Base-by-base conservation (phyloP, 2,113 vertebrate genomes). In the Rousettus leschenaultii region DNA sequence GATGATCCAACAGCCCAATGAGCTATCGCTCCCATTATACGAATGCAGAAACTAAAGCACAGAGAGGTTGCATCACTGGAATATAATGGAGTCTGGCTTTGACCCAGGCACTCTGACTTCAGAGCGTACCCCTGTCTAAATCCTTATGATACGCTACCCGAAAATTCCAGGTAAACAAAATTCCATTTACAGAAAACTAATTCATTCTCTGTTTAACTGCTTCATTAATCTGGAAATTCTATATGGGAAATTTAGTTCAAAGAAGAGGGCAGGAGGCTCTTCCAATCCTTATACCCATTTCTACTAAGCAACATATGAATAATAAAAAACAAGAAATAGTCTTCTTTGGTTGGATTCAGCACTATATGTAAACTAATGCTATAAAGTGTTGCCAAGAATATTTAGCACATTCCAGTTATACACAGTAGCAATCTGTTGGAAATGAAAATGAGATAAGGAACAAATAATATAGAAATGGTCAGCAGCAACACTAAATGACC, bases 371-470 rank as follows among this genome's bases (percentile, higher is more conserved):
- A 51, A 66, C 33, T n/a, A 78, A n/a, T 61, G 74, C 26, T 48
- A 45, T 68, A 51, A 95, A 77, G 35, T 63, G 12, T 38, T 65
- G 83, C 70, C 82, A 73, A 89, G 79, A 91, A 93, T 75, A 73
- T 26, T 10, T 70, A 11, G 28, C 74, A 95, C 70, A 61, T 43
- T 90, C 73, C 40, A 35, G 66, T 77, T 75, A 71, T 63, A 84
- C 21, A 63, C 2, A 33, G 26, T 57, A 61, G 91, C 43, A 74
- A 77, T 66, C 51, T 96, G 59, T 4, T 63, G 48, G 63, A 51
- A 78, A 74, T n/a, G n/a, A 83, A 51, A 87, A 87, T 61, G 38
- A 93, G 74, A 96, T 57, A 95, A 73, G 55, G 59, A 61, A 87
- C 57, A 86, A 68, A 48, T 30, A 87, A 78, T 4, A 13, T 30